A percentile compares a stretch with the other conserved stretches of the same genome.
Evolutionary conservation across 53 echinoderm and acorn worm species (phyloP).

Genomic region (Luidia sarsii): DNA sequence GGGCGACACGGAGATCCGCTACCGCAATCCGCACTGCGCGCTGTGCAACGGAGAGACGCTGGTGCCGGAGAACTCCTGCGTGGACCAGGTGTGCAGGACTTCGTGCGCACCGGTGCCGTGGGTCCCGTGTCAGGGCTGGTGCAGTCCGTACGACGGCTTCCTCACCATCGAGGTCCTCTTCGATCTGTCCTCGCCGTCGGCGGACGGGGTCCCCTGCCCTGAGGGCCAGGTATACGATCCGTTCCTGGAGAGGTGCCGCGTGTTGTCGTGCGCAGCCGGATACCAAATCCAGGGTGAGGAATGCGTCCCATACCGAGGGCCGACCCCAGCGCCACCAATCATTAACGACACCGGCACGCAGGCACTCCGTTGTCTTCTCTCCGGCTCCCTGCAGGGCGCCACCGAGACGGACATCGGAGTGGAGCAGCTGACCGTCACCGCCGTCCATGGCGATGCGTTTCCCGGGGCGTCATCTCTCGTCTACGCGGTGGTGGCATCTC

Average conservation of each 20-base stretch:
- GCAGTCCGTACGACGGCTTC: background rate
- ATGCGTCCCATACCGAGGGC: background rate
- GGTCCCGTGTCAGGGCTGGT: background rate
- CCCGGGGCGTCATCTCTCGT: background rate
- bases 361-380: background rate
- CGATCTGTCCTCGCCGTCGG: conserved; percentile 5
- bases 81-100: background rate
- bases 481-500: background rate
- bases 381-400: background rate
- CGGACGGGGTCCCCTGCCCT: background rate
- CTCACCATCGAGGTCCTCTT: conserved; percentile 49
- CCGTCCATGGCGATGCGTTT: background rate
- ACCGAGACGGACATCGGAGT: background rate
- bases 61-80: conserved; percentile 7
- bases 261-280: conserved; percentile 31
- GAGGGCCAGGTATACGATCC: conserved; percentile 54
- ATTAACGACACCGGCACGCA: background rate
- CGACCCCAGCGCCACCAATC: too few species aligned
- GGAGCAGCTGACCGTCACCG: background rate
- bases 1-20: background rate
- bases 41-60: conserved; percentile 30
- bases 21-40: conserved; percentile 62
- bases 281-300: conserved; percentile 5
- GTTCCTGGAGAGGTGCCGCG: conserved; percentile 45
- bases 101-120: conserved; percentile 7